A percentile compares a stretch with the other conserved stretches of the same genome.
phyloP scores from a whole-genome alignment of 2,113 vertebrate species.

The Cinclus mexicanus region DNA sequence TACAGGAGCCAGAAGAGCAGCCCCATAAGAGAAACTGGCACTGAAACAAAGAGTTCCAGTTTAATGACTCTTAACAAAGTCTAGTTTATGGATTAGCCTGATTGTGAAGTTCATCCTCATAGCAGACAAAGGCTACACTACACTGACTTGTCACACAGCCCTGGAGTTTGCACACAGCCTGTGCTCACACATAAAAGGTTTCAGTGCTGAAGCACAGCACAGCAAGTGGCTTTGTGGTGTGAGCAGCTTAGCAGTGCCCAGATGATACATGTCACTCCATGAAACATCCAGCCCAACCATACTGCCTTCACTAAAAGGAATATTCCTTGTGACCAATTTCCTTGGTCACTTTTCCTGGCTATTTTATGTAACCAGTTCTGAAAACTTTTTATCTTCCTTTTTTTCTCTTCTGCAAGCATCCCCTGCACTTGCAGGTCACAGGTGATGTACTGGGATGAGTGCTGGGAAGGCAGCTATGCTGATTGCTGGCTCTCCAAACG shows the following conservation, averaged over 20 bases:
- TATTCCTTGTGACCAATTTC: background rate
- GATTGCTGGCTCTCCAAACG: background rate
- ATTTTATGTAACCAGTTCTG: background rate
- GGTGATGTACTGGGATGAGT: background rate
- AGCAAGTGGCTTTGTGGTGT: background rate
- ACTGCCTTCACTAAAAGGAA: background rate
- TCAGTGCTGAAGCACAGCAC: fast-evolving
- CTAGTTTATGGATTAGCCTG: background rate
- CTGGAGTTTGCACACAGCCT: background rate
- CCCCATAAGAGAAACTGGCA: fast-evolving
- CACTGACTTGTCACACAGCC: background rate
- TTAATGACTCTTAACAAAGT: background rate
- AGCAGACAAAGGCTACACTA: background rate
- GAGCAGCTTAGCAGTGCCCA: background rate
- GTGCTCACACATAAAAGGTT: fast-evolving
- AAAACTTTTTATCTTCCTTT: background rate
- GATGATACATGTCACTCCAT: fast-evolving
- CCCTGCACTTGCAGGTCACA: background rate
- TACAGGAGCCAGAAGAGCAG: background rate
- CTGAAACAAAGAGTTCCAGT: background rate
- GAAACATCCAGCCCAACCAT: background rate
- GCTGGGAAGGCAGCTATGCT: background rate
- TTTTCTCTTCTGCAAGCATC: background rate
- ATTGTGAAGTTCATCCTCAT: background rate
- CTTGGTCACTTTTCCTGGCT: background rate